phyloP scores from a whole-genome alignment of 2,797 vertebrate genomes.

The Centropyge bicolor region DNA sequence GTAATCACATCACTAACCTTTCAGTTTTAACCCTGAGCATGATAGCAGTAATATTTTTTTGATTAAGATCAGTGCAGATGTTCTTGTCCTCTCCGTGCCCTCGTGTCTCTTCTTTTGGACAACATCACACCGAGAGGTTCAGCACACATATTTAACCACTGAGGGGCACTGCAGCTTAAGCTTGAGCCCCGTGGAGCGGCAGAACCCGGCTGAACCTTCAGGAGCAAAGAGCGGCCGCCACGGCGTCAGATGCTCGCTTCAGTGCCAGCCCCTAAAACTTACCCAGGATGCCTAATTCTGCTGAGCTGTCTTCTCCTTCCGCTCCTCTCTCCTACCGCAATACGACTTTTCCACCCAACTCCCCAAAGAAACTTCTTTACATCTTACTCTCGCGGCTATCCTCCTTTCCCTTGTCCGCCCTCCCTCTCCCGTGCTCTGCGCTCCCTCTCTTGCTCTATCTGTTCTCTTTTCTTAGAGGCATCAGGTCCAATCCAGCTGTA shows the following conservation, averaged over 20 bases:
- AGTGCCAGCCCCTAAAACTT: constrained; percentile 78
- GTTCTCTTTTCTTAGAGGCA: constrained; percentile 62
- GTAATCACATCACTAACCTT: constrained; percentile 1
- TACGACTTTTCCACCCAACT: constrained; percentile 73
- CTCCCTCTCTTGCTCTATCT: constrained; percentile 29
- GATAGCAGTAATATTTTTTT: background rate
- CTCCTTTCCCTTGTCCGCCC: constrained; percentile 7
- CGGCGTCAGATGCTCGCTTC: constrained; percentile 63
- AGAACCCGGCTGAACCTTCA: constrained; percentile 59
- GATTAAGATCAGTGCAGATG: background rate
- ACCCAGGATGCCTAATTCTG: constrained; percentile 76
- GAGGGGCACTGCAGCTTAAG: constrained; percentile 78
- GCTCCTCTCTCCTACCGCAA: constrained; percentile 72
- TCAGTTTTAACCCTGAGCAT: background rate
- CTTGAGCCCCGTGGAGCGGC: constrained; percentile 21
- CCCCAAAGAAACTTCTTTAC: constrained; percentile 66
- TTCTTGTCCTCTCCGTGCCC: constrained; percentile 20
- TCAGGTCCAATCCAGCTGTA: constrained; percentile 69
- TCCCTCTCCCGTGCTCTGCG: background rate
- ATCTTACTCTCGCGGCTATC: constrained; percentile 49
- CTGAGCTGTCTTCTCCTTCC: constrained; percentile 75
- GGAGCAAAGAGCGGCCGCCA: constrained; percentile 20
- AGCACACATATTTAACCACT: constrained; percentile 48
- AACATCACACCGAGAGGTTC: background rate
- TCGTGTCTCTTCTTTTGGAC: constrained; percentile 1